Percentiles rank a stretch among this genome's conserved stretches.
These are phyloP conservation scores for Cassiopea xamachana DNA, from an alignment of 30 jellyfish, hydroid and myxozoan genomes.

Conservation along the genomic window DNA sequence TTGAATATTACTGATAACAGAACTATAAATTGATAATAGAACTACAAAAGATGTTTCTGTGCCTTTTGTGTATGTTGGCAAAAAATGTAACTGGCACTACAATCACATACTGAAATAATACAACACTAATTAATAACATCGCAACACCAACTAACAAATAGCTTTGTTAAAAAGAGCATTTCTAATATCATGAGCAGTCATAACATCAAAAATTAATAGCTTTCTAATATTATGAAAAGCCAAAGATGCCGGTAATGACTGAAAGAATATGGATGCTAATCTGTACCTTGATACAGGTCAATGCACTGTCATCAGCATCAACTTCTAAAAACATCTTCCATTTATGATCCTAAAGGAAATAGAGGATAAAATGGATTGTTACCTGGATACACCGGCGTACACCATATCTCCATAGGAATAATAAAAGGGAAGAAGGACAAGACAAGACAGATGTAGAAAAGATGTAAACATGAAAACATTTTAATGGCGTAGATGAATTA, in stretches of 20 bases:
- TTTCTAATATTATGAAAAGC: not conserved
- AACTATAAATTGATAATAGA: not conserved
- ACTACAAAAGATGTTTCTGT: not conserved
- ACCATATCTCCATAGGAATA: not conserved
- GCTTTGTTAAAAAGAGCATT: too few species aligned
- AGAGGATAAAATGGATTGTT: not conserved
- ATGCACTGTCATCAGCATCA: slow-evolving; percentile 91
- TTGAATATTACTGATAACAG: not conserved
- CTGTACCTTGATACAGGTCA: slow-evolving; percentile 81
- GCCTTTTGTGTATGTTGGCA: too few species aligned
- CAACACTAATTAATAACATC: too few species aligned
- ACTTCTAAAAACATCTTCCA: slow-evolving; percentile 94
- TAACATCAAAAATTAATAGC: too few species aligned
- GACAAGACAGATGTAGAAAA: too few species aligned
- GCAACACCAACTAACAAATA: too few species aligned
- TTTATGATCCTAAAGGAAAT: slow-evolving; percentile 83
- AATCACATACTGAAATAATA: too few species aligned
- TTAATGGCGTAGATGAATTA: too few species aligned
- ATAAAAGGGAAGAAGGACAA: not conserved
- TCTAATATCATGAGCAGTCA: too few species aligned
- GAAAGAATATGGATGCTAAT: not conserved
- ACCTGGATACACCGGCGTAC: not conserved
- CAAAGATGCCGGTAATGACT: not conserved
- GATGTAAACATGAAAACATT: too few species aligned
- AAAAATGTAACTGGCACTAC: too few species aligned